Evolutionary conservation across 2,888 invertebrate species (phyloP).

Genomic region (Trachelus troglodyta): DNA sequence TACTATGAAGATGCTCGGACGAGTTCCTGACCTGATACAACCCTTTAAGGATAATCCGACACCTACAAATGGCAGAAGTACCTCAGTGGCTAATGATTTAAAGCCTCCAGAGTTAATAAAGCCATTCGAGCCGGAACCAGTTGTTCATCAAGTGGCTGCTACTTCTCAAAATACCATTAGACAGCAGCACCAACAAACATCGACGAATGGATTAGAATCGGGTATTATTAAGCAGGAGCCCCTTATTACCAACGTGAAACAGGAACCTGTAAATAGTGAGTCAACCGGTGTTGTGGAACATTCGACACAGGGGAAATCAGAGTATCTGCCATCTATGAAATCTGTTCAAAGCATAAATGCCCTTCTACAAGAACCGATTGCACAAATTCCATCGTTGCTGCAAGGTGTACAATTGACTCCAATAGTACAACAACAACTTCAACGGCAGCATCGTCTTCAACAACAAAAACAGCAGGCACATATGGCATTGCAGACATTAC

Average conservation of each 20-base stretch:
- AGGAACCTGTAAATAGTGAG: constrained; percentile 15
- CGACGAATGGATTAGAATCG: constrained; percentile 50
- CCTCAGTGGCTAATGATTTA: constrained; percentile 42
- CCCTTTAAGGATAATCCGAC: constrained; percentile 49
- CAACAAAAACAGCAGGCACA: constrained; percentile 29
- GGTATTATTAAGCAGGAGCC: constrained; percentile 31
- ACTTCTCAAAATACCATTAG: constrained; percentile 40
- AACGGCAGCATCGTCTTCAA: constrained; percentile 35
- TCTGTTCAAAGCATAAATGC: constrained; percentile 60
- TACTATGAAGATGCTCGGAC: constrained; percentile 49
- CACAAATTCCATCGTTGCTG: constrained; percentile 56
- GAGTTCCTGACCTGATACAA: constrained; percentile 53
- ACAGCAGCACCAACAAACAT: constrained; percentile 38
- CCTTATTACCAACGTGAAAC: constrained; percentile 19
- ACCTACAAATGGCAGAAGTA: constrained; percentile 37
- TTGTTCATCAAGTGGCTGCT: constrained; percentile 26
- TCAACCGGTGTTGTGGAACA: neutral
- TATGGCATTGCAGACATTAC: neutral
- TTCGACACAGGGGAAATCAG: constrained; percentile 30
- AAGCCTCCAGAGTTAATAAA: constrained; percentile 50
- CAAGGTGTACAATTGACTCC: constrained; percentile 52
- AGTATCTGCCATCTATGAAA: constrained; percentile 54
- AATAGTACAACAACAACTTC: constrained; percentile 51
- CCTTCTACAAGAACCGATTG: constrained; percentile 55
- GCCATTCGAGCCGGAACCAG: constrained; percentile 57